Percentiles rank a stretch among this genome's conserved stretches.
phyloP scores from a whole-genome alignment of 2,888 invertebrate genomes.

The Ophion slaviceki region DNA sequence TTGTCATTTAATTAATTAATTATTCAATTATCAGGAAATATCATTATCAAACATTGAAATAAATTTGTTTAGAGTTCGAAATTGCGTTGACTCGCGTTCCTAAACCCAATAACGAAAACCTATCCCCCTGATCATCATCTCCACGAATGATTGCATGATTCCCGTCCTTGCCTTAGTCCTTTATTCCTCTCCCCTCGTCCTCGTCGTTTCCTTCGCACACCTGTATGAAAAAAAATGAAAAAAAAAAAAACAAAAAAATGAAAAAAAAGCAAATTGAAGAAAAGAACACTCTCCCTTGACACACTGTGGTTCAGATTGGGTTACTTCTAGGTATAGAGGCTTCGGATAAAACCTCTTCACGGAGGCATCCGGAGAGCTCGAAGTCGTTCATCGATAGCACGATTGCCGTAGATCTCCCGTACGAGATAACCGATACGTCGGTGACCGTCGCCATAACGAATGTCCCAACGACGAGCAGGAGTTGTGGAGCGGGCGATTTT shows the following conservation, averaged over 20 bases:
- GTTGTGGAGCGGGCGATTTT: slow-evolving; percentile 84
- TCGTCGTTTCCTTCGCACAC: slow-evolving; percentile 21
- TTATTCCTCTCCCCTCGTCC: background rate
- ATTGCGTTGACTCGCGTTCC: background rate
- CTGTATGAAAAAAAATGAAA: background rate
- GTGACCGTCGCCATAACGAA: slow-evolving; percentile 78
- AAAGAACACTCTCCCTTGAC: slow-evolving; percentile 56
- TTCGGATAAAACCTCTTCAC: slow-evolving; percentile 79
- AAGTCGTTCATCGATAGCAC: slow-evolving; percentile 67
- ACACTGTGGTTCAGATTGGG: slow-evolving; percentile 79
- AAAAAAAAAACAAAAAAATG: background rate
- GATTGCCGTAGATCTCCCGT: slow-evolving; percentile 62
- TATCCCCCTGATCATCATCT: background rate
- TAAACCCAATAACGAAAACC: background rate
- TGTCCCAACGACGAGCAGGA: slow-evolving; percentile 79
- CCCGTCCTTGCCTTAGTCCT: background rate
- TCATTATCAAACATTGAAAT: background rate
- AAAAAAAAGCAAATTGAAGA: slow-evolving; percentile 31
- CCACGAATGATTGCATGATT: background rate
- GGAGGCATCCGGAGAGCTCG: slow-evolving; percentile 75
- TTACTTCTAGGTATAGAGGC: slow-evolving; percentile 82
- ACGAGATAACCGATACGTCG: slow-evolving; percentile 59
- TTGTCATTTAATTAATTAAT: background rate
- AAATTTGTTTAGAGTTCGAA: background rate
- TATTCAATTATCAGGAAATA: background rate